These are phyloP conservation scores for Monopis laevigella DNA, from an alignment of 2,888 invertebrate species.

Conservation along the genomic window DNA sequence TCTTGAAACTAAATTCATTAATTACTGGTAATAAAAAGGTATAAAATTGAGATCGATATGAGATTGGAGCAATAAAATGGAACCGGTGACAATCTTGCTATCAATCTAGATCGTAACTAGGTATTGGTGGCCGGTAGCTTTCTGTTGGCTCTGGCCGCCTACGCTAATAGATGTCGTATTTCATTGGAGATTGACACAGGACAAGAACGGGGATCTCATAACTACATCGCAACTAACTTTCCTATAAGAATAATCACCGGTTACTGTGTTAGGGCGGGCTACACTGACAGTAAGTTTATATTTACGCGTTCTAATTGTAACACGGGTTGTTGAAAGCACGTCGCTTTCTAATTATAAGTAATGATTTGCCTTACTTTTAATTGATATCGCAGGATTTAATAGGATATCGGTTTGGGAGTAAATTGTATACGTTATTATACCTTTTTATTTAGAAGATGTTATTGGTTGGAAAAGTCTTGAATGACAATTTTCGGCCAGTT, in stretches of 20 bases:
- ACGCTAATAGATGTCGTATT: conserved; percentile 20
- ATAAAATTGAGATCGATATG: conserved; percentile 1
- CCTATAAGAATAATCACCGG: conserved; percentile 12
- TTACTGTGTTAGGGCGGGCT: conserved; percentile 9
- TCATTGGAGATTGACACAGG: conserved; percentile 19
- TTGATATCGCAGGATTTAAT: too few species aligned
- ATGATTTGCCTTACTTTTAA: conserved; percentile 2
- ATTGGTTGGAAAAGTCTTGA: too few species aligned
- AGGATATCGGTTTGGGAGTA: too few species aligned
- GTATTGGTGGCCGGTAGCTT: conserved; percentile 10
- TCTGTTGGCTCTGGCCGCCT: conserved; percentile 15
- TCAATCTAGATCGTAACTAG: conserved; percentile 11
- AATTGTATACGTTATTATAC: too few species aligned
- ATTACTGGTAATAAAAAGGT: too few species aligned
- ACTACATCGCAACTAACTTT: conserved; percentile 13
- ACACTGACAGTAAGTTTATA: conserved; percentile 11
- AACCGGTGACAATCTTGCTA: conserved; percentile 5
- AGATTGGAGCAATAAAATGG: conserved; percentile 4
- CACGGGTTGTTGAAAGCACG: conserved; percentile 9
- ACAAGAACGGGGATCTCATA: conserved; percentile 17
- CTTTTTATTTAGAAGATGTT: too few species aligned
- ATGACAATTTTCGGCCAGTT: too few species aligned
- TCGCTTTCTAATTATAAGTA: conserved; percentile 11
- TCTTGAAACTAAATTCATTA: too few species aligned
- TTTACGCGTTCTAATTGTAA: conserved; percentile 11